Base-by-base conservation (phyloP, 2,888 invertebrate species). In the Gryllus longicercus region DNA sequence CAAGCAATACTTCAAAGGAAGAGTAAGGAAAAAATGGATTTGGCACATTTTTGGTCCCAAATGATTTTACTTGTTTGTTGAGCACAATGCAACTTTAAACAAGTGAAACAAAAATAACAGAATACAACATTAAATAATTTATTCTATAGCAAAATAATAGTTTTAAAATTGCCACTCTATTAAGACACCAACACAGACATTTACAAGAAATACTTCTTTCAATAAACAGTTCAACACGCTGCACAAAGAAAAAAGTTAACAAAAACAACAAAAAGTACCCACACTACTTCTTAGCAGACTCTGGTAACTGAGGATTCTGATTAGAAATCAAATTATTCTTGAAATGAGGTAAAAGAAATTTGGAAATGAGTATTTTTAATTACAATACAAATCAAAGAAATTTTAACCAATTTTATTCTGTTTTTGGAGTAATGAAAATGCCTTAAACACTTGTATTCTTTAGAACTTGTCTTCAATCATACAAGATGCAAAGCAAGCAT, bases 1-100 rank as follows among this genome's bases (percentile, higher is more conserved):
- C 38, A 38, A 38, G 38, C 38, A 38, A 38, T 38, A 38, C 38
- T 38, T 38, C 38, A 38, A 38, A 63, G n/a, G 63, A n/a, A 63
- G n/a, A 63, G n/a, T 63, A 63, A 63, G 63, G 63, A n/a, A 63
- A 63, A 10, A 18, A 63, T 63, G 63, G 63, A 63, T 63, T 63
- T 63, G 63, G 63, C 63, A 63, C 63, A 63, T 63, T 18, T 63
- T 63, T 63, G 63, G 63, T 63, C 63, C 63, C 63, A 63, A 63
- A 63, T 63, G 14, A 63, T 63, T 63, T 63, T 63, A 14, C 14
- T n/a, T 63, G 14, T 18, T n/a, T n/a, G 16, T n/a, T 18, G 16
- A 18, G 63, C 4, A 10, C n/a, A n/a, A 63, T n/a, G n/a, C n/a
- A 63, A 14, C 63, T 18, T 63, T 63, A 63, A 63, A 63, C 63